Base-by-base conservation (phyloP, 2,888 invertebrate species). In the Eupithecia exiguata region DNA sequence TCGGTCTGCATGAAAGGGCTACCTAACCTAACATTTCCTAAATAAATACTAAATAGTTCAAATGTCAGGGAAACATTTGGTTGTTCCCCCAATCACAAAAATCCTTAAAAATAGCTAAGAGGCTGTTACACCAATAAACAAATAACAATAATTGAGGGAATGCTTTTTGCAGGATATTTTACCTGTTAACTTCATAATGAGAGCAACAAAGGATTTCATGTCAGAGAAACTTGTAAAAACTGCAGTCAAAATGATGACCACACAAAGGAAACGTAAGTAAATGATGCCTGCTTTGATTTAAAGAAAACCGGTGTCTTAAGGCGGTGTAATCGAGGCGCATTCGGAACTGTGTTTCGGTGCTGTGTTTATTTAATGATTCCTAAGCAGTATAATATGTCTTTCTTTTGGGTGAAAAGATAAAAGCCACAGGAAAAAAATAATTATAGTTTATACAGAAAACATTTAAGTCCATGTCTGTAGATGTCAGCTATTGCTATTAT, bases 231-330 rank as follows among this genome's bases (percentile, higher is more conserved):
- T 94, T 71, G 88, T 94, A 5, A 95, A 94, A 84, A 95, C 95
- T 79, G 95, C 95, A 75, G 94, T 95, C 7, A 95, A 95, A 89
- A 95, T 95, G 94, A 87, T 95, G 96, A 89, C 96, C 89, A 91
- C 95, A 93, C 89, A 95, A 83, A 88, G 96, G 82, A 96, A 96
- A 94, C 95, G 96, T 96, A 92, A 93, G 94, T 77, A 71, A 63
- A 61, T 40, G 58, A 16, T 36, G 35, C 63, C 2, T 25, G 21
- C 4, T 25, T 61, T 40, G 40, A 40, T 40, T 14, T 40, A 40
- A 30, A 30, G 30, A 30, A 30, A 30, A 30, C 30, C 30, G 30
- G 30, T 30, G n/a, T n/a, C n/a, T n/a, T n/a, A n/a, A n/a, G n/a
- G n/a, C 30, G 30, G 30, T 30, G 30, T 30, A 30, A 30, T 30